phyloP scores from a whole-genome alignment of 2,113 vertebrate genomes.

The Eurypyga helias region DNA sequence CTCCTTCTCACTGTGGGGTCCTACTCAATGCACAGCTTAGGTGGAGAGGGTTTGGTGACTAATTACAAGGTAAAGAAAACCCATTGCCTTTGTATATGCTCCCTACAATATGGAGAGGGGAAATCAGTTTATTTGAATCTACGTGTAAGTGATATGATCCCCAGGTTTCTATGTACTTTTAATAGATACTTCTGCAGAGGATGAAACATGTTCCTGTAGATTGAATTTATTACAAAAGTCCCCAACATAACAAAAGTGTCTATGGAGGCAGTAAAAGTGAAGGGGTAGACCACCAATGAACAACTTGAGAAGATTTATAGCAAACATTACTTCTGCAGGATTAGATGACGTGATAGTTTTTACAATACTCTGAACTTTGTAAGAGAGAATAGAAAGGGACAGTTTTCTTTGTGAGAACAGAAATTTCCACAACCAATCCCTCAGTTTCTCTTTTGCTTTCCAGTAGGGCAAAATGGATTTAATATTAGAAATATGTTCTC shows the following conservation, averaged over 20 bases:
- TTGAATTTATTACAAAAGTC: neutral
- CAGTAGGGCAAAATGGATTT: constrained; percentile 30
- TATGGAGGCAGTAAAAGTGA: neutral
- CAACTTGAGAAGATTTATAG: neutral
- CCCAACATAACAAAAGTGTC: neutral
- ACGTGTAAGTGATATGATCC: neutral
- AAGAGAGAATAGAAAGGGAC: constrained; percentile 10
- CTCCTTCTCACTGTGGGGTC: neutral
- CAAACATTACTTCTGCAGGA: neutral
- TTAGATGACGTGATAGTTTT: constrained; percentile 10
- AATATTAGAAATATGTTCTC: constrained; percentile 52
- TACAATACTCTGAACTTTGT: constrained; percentile 15
- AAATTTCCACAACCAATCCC: constrained; percentile 3
- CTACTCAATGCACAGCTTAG: neutral
- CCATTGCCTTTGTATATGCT: neutral
- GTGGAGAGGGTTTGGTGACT: neutral
- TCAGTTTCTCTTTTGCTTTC: constrained; percentile 21
- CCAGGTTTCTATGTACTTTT: neutral
- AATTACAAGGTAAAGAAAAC: neutral
- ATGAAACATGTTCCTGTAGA: neutral
- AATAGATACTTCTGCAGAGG: neutral
- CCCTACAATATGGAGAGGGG: neutral
- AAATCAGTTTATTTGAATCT: neutral
- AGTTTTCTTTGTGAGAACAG: neutral
- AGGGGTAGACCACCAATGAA: constrained; percentile 39